Conservation (phyloP, 2,888 invertebrate genomes). For the Alsophila aescularia region DNA sequence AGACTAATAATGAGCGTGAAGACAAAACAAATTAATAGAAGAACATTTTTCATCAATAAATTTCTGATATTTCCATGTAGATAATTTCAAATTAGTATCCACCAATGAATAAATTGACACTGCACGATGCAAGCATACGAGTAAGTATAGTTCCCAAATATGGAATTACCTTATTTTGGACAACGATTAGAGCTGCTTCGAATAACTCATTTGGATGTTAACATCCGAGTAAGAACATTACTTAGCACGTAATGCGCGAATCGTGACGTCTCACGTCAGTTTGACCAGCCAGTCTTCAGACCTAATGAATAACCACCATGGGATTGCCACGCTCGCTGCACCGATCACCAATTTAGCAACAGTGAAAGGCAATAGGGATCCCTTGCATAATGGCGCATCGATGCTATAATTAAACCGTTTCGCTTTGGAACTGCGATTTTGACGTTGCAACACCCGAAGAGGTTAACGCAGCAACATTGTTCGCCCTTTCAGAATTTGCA, state of each 20-base stretch:
- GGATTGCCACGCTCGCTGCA: conserved; percentile 49
- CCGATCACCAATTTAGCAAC: conserved; percentile 39
- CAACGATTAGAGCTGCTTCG: conserved; percentile 2
- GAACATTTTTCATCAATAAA: too few relatives aligned
- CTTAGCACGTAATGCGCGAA: conserved; percentile 27
- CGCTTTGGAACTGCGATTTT: conserved; percentile 28
- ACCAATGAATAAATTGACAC: neutral
- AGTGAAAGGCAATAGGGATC: conserved; percentile 51
- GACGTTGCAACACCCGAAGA: conserved; percentile 29
- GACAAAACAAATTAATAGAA: too few relatives aligned
- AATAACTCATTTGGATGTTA: conserved; percentile 7
- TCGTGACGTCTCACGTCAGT: conserved; percentile 37
- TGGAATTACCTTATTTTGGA: neutral
- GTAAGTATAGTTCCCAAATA: neutral
- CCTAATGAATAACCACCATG: conserved; percentile 49
- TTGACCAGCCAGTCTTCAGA: conserved; percentile 29
- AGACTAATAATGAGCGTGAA: too few relatives aligned
- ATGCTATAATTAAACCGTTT: conserved; percentile 50
- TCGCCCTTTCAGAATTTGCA: conserved; percentile 36
- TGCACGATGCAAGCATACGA: neutral
- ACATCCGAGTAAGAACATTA: conserved; percentile 14
- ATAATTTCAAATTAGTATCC: neutral
- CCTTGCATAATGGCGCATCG: conserved; percentile 47
- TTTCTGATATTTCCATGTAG: too few relatives aligned
- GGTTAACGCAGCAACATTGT: conserved; percentile 22